Conservation (phyloP, 2,797 vertebrate species). For the Cossypha dichroa region DNA sequence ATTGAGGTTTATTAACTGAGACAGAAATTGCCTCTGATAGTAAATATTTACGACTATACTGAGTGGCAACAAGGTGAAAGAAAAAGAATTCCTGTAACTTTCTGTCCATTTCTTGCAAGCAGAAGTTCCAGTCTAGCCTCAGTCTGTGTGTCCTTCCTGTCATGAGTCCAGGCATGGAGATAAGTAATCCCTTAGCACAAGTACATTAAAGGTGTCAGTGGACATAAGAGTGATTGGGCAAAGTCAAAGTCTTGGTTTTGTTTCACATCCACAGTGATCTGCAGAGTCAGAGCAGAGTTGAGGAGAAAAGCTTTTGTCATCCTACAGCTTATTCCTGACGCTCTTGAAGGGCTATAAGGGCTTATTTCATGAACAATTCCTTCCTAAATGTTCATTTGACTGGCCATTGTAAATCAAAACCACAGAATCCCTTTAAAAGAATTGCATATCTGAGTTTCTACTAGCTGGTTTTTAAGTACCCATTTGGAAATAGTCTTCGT, state of each 20-base stretch:
- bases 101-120: not conserved
- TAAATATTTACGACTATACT: slow-evolving; percentile 2
- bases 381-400: not conserved
- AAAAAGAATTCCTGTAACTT: not conserved
- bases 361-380: not conserved
- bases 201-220: not conserved
- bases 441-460: not conserved
- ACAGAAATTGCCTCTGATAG: not conserved
- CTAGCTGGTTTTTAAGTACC: not conserved
- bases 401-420: not conserved
- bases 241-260: not conserved
- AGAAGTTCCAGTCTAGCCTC: not conserved
- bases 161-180: not conserved
- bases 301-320: not conserved
- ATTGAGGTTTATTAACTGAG: not conserved
- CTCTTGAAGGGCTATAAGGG: not conserved
- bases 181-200: not conserved
- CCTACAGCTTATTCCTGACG: not conserved
- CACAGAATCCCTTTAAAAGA: not conserved
- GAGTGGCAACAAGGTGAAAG: not conserved
- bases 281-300: not conserved
- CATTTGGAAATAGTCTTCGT: not conserved
- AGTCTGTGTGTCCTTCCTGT: not conserved
- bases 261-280: not conserved
- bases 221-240: not conserved